These are phyloP conservation scores for Lasiurus borealis DNA, from an alignment of 2,113 vertebrate species.

Conservation along the genomic window DNA sequence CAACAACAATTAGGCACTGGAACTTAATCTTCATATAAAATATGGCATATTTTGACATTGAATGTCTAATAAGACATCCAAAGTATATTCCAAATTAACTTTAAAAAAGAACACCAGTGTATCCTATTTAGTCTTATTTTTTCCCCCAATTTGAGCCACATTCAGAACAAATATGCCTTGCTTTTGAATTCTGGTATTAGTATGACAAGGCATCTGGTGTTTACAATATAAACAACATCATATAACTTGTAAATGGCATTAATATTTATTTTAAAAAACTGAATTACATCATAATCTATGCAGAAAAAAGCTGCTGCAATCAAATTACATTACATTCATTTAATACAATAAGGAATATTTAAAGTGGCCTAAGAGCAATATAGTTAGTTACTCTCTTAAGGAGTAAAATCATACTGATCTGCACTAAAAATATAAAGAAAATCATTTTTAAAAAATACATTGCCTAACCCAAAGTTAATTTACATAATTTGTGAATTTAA, in stretches of 20 bases:
- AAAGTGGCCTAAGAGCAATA: constrained; percentile 38
- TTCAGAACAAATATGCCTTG: constrained; percentile 15
- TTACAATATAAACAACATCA: neutral
- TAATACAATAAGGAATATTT: constrained; percentile 56
- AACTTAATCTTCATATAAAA: constrained; percentile 4
- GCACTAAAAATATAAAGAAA: constrained; percentile 63
- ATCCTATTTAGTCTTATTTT: constrained; percentile 22
- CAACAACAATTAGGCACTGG: neutral
- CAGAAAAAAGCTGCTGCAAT: constrained; percentile 47
- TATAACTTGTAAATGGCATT: constrained; percentile 21
- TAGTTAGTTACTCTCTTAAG: constrained; percentile 26
- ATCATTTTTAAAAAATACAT: neutral
- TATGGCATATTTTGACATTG: neutral
- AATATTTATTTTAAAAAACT: constrained; percentile 54
- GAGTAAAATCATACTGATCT: constrained; percentile 14
- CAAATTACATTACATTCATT: constrained; percentile 26
- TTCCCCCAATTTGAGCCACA: neutral
- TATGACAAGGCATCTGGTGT: neutral
- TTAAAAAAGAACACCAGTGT: neutral
- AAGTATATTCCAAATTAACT: constrained; percentile 13
- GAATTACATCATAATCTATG: constrained; percentile 34
- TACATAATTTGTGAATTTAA: constrained; percentile 69
- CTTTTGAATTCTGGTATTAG: neutral
- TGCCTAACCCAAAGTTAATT: constrained; percentile 65
- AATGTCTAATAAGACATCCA: neutral